A percentile compares a stretch with the other conserved stretches of the same genome.
phyloP scores from a whole-genome alignment of 2,113 vertebrate genomes.

The Gambusia holbrooki region DNA sequence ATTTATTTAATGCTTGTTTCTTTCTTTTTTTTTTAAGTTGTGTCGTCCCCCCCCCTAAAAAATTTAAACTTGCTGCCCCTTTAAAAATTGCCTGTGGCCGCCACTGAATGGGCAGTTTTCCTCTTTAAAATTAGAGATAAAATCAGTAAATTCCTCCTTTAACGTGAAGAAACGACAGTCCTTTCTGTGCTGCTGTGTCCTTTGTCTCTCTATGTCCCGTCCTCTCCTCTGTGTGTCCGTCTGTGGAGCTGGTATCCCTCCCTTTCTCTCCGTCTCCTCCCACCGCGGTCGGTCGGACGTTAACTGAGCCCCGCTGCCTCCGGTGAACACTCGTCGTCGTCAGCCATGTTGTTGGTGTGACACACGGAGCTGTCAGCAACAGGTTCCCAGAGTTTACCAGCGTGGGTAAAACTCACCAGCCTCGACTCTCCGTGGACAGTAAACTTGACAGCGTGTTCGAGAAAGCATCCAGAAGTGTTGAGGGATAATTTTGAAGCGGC shows the following conservation, averaged over 20 bases:
- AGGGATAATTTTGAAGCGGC: constrained; percentile 2
- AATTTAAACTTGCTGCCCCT: no score
- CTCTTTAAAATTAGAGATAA: no score
- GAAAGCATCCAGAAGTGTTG: constrained; percentile 14
- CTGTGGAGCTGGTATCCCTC: constrained; percentile 7
- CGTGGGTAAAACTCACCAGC: constrained; percentile 11
- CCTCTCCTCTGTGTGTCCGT: no score
- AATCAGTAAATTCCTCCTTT: no score
- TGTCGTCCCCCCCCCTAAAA: no score
- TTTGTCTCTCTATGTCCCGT: no score
- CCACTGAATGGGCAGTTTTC: no score
- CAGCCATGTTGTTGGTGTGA: constrained; percentile 81
- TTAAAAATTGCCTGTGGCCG: no score
- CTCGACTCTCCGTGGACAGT: background rate
- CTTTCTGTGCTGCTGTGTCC: no score
- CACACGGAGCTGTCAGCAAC: constrained; percentile 76
- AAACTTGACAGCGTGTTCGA: background rate
- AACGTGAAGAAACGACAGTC: no score
- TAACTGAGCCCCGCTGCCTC: constrained; percentile 44
- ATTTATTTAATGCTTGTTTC: no score
- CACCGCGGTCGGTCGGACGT: constrained; percentile 41
- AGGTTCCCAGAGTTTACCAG: constrained; percentile 52
- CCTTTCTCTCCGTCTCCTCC: constrained; percentile 39
- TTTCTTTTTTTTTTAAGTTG: no score
- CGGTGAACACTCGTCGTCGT: constrained; percentile 45